Evolutionary conservation across 2,888 invertebrate species (phyloP).

Genomic region (Fabriciana adippe): DNA sequence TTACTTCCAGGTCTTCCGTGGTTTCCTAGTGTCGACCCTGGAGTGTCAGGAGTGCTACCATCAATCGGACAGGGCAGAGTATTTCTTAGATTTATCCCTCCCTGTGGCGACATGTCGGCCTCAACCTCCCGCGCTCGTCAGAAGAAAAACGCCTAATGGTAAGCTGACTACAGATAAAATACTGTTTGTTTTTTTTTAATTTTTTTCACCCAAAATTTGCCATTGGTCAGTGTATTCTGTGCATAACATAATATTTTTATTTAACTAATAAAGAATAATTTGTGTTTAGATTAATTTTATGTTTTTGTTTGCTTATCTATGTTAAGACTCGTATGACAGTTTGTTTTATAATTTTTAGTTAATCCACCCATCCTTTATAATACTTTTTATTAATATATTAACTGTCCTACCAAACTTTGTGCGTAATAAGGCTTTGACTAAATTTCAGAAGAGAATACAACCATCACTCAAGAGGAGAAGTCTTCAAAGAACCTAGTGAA

Average conservation of each 20-base stretch:
- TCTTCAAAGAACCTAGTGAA: constrained; percentile 85
- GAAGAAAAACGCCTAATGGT: constrained; percentile 80
- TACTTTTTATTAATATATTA: too few species aligned
- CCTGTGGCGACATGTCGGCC: constrained; percentile 91
- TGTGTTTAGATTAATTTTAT: too few species aligned
- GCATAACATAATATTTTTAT: too few species aligned
- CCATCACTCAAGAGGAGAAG: constrained; percentile 79
- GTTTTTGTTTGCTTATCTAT: too few species aligned
- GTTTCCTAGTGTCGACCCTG: constrained; percentile 93
- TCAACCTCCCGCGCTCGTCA: constrained; percentile 84
- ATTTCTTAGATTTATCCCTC: constrained; percentile 96
- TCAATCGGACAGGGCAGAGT: constrained; percentile 93
- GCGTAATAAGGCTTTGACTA: constrained; percentile 33
- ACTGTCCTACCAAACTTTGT: too few species aligned
- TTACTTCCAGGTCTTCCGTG: constrained; percentile 89
- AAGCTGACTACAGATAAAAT: background rate
- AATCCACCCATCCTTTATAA: too few species aligned
- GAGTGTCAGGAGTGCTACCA: constrained; percentile 95
- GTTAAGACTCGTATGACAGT: too few species aligned
- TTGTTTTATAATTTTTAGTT: too few species aligned
- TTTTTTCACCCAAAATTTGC: background rate
- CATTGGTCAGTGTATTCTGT: too few species aligned
- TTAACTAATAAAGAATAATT: too few species aligned
- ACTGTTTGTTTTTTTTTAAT: background rate
- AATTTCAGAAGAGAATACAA: constrained; percentile 76